phyloP scores from a whole-genome alignment of 2,797 vertebrate species.

The Scleropages formosus region DNA sequence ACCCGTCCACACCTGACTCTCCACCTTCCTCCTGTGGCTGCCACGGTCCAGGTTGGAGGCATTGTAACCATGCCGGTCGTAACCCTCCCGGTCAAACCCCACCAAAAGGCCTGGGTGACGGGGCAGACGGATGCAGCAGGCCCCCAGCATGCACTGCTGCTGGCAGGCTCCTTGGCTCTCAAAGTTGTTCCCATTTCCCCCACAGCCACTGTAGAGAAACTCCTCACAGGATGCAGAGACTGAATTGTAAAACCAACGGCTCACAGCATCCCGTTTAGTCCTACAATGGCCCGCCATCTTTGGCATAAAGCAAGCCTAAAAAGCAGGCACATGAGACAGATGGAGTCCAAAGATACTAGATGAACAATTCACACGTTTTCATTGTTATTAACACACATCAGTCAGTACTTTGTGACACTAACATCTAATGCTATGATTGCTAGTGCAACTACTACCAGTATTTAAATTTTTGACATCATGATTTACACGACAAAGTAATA shows the following conservation, averaged over 20 bases:
- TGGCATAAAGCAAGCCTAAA: conserved; percentile 52
- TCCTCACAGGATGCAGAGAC: conserved; percentile 48
- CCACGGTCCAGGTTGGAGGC: conserved; percentile 17
- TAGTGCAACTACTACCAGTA: no score
- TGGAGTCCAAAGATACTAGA: not conserved
- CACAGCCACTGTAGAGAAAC: conserved; percentile 47
- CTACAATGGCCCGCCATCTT: conserved; percentile 46
- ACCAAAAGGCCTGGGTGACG: conserved; percentile 2
- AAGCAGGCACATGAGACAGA: conserved; percentile 1
- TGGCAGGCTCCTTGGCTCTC: conserved; percentile 44
- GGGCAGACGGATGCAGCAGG: conserved; percentile 51
- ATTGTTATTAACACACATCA: no score
- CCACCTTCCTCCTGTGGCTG: conserved; percentile 8
- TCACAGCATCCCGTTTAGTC: conserved; percentile 31
- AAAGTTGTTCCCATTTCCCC: conserved; percentile 54
- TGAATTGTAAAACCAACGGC: conserved; percentile 50
- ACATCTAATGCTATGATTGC: no score
- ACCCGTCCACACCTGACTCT: conserved; percentile 23
- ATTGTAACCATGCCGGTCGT: conserved; percentile 39
- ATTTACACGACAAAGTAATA: no score
- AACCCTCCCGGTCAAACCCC: conserved; percentile 32
- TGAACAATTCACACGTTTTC: no score
- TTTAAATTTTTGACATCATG: no score
- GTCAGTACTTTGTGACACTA: no score
- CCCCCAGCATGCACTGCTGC: conserved; percentile 52